A percentile compares a stretch with the other conserved stretches of the same genome.
Evolutionary conservation across 2,888 invertebrate genomes (phyloP).

Genomic region (Chelonus formosanus): DNA sequence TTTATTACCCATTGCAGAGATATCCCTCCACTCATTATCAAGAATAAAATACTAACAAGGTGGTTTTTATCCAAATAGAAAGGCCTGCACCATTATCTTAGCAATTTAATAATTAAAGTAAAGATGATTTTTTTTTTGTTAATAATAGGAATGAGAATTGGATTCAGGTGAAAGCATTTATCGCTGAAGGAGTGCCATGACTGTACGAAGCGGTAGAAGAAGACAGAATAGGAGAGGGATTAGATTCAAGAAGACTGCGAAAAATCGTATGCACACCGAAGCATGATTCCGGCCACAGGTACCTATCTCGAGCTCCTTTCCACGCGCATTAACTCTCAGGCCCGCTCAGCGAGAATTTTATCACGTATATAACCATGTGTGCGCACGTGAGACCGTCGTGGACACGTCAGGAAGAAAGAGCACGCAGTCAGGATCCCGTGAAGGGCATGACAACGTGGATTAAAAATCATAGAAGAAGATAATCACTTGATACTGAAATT

Average conservation of each 20-base stretch:
- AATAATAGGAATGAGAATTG: background rate
- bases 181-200: constrained; percentile 5
- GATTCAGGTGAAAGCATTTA: constrained; percentile 18
- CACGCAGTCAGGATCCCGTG: constrained; percentile 22
- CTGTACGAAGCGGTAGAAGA: constrained; percentile 24
- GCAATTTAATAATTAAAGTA: constrained; percentile 3
- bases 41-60: background rate
- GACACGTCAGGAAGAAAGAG: constrained; percentile 16
- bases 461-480: constrained; percentile 9
- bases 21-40: background rate
- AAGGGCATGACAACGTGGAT: constrained; percentile 19
- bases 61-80: too few species aligned
- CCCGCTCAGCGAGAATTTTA: constrained; percentile 25
- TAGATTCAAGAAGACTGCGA: constrained; percentile 43
- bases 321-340: constrained; percentile 31
- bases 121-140: constrained; percentile 12
- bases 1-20: too few species aligned
- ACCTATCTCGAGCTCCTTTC: constrained; percentile 37
- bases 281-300: constrained; percentile 54
- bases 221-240: constrained; percentile 21
- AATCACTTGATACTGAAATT: background rate
- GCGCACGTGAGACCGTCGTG: constrained; percentile 7
- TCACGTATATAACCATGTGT: constrained; percentile 25
- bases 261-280: constrained; percentile 55
- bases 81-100: background rate